These are phyloP conservation scores for Aeoliscus strigatus DNA, from an alignment of 2,797 vertebrate species.

Conservation along the genomic window DNA sequence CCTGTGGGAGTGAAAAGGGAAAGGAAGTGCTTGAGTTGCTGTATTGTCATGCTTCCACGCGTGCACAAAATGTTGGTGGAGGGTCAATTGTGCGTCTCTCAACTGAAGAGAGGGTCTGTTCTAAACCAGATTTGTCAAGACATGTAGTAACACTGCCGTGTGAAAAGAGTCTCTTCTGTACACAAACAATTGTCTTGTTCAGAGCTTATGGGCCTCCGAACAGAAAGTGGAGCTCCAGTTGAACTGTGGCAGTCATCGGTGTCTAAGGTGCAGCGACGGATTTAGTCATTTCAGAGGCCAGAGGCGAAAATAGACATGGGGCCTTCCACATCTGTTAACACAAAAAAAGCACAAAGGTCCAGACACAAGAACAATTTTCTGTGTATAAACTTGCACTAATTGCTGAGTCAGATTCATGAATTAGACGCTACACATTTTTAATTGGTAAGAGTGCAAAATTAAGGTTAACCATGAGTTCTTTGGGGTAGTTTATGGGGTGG, in stretches of 20 bases:
- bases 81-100: constrained; percentile 27
- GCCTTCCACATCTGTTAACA: too few relatives aligned
- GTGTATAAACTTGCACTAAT: too few relatives aligned
- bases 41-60: constrained; percentile 30
- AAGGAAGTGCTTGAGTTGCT: constrained; percentile 11
- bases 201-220: constrained; percentile 36
- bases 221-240: constrained; percentile 29
- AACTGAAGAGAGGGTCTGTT: constrained; percentile 40
- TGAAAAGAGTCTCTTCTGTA: constrained; percentile 36
- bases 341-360: too few relatives aligned
- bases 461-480: too few relatives aligned
- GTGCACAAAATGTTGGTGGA: constrained; percentile 14
- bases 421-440: too few relatives aligned
- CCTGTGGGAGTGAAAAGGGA: not conserved
- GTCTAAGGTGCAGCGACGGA: too few relatives aligned
- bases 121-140: constrained; percentile 63
- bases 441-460: too few relatives aligned
- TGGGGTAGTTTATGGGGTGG: too few relatives aligned
- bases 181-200: constrained; percentile 49
- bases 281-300: too few relatives aligned
- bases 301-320: too few relatives aligned
- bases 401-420: too few relatives aligned
- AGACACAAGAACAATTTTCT: too few relatives aligned
- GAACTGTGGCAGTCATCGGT: constrained; percentile 40
- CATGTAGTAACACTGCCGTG: constrained; percentile 58